Base-by-base conservation (phyloP, 2,797 vertebrate genomes). In the Bradypodion pumilum region DNA sequence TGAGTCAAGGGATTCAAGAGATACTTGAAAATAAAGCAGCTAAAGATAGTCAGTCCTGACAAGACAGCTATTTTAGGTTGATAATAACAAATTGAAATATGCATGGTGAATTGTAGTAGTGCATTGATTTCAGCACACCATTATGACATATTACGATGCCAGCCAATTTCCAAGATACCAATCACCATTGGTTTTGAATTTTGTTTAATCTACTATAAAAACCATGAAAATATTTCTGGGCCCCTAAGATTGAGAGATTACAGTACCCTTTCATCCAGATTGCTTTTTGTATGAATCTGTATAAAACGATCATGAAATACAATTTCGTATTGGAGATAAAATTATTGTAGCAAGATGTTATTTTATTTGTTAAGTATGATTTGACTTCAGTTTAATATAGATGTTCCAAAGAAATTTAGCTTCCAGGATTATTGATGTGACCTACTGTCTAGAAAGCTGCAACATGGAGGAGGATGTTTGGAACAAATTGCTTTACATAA, bases 251-350 rank as follows among this genome's bases (percentile, higher is more conserved):
- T 89, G 86, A 79, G 88, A 93, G 94, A 93, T 94, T 94, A 92
- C 82, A 90, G 59, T 77, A 78, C 80, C 90, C 62, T 92, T 93
- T 92, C 86, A 87, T 91, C 89, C 89, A 91, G 84, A 94, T 94
- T 93, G 91, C 49, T 78, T 90, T 93, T 90, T 83, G 25, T 91
- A 96, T 96, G 95, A 96, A 90, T 95, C 95, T 95, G 91, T 95
- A 94, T 90, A 96, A 96, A 92, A 96, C 96, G 95, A 96, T 95
- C 94, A 95, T 94, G 95, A 96, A 93, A 95, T 95, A 95, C 92
- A 94, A 92, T 91, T 94, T 95, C 94, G 90, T 96, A 90, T 89
- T 75, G 62, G 90, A 94, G 94, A 95, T 94, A 86, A 94, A 93
- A 92, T 94, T 96, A 94, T 93, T 95, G 91, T 90, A 91, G 92